Evolutionary conservation across 2,888 invertebrate genomes (phyloP).

Genomic region (Mythimna lalbum): DNA sequence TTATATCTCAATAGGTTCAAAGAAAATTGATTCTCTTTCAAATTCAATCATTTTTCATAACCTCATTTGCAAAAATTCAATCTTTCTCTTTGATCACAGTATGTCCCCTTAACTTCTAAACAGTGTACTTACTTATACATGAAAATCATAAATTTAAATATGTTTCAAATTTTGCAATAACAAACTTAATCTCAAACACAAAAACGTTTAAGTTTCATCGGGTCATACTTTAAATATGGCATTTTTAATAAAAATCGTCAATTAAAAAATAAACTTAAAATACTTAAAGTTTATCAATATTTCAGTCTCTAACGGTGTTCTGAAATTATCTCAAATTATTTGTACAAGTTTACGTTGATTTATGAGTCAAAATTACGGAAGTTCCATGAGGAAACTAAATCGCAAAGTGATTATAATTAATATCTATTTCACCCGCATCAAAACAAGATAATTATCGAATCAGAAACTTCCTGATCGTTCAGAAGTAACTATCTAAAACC

Average conservation of each 20-base stretch:
- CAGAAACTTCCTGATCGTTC: background rate
- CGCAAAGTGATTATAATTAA: too few relatives aligned
- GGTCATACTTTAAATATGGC: too few relatives aligned
- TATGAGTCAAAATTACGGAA: background rate
- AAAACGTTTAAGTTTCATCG: too few relatives aligned
- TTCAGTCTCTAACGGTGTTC: too few relatives aligned
- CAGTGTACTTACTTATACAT: background rate
- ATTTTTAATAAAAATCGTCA: too few relatives aligned
- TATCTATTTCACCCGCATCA: background rate
- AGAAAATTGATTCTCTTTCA: slow-evolving; percentile 38
- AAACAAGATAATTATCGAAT: background rate
- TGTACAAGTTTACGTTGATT: background rate
- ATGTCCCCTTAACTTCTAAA: slow-evolving; percentile 10
- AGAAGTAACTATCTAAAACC: background rate
- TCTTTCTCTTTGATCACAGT: slow-evolving; percentile 40
- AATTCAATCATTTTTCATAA: slow-evolving; percentile 33
- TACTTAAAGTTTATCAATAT: too few relatives aligned
- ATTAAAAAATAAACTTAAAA: too few relatives aligned
- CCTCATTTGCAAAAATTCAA: slow-evolving; percentile 36
- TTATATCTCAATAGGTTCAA: slow-evolving; percentile 13
- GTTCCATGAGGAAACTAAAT: background rate
- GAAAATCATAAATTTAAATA: too few relatives aligned
- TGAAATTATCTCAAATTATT: too few relatives aligned
- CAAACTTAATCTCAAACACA: too few relatives aligned
- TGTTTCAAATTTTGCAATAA: too few relatives aligned